Percentiles rank a stretch among this genome's conserved stretches.
Conservation (phyloP, 1,140 invertebrate genomes). For the Thalassaphorura encarpata region DNA sequence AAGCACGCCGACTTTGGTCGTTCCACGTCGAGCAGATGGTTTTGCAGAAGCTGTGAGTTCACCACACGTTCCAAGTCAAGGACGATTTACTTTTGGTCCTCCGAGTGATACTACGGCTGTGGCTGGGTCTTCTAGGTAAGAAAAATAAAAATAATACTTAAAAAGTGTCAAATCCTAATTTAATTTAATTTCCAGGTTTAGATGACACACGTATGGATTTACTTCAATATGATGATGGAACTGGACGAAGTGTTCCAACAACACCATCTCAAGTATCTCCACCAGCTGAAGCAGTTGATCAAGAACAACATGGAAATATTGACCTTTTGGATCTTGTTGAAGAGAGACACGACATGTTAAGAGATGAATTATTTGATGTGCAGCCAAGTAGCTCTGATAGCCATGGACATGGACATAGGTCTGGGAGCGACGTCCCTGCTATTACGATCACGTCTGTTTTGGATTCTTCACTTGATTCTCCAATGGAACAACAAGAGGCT, state of each 20-base stretch:
- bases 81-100: constrained; percentile 20
- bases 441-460: constrained; percentile 27
- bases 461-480: constrained; percentile 14
- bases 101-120: constrained; percentile 2
- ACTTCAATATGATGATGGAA: constrained; percentile 54
- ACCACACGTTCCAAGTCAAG: constrained; percentile 54
- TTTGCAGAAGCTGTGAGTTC: constrained; percentile 88
- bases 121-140: constrained; percentile 1
- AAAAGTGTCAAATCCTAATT: too few species aligned
- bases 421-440: constrained; percentile 17
- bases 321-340: too few species aligned
- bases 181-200: constrained; percentile 35
- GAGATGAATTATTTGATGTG: constrained; percentile 18
- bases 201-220: constrained; percentile 64
- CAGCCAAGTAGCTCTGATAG: constrained; percentile 24
- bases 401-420: background rate
- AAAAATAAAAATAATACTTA: background rate
- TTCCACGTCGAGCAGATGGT: constrained; percentile 70
- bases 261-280: constrained; percentile 62
- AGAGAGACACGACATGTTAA: too few species aligned
- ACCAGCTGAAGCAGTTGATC: constrained; percentile 35
- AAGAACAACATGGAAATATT: background rate
- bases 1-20: constrained; percentile 75
- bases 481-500: constrained; percentile 1
- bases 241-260: constrained; percentile 56